phyloP scores from a whole-genome alignment of 2,797 vertebrate species.

The Eurystomus glaucurus region DNA sequence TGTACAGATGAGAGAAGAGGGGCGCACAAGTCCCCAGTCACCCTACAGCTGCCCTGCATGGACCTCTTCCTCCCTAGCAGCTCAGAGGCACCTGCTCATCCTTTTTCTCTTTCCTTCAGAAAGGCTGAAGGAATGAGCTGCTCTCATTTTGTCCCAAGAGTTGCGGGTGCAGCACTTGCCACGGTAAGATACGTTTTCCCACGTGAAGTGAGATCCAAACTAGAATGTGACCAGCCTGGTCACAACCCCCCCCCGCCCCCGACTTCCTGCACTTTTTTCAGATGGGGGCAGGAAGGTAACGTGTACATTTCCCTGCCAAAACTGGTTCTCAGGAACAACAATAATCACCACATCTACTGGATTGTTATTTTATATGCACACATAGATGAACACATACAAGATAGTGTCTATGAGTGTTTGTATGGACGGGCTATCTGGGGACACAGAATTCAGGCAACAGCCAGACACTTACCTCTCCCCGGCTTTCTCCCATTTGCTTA shows the following conservation, averaged over 20 bases:
- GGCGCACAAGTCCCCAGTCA: background rate
- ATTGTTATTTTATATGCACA: background rate
- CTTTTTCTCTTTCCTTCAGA: background rate
- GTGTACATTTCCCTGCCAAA: background rate
- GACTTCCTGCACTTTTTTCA: background rate
- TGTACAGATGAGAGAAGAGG: background rate
- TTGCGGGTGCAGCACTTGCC: background rate
- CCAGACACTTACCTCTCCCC: background rate
- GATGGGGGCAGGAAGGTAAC: background rate
- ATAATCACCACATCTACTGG: background rate
- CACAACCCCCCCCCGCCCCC: background rate
- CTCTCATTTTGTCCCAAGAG: background rate
- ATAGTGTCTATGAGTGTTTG: background rate
- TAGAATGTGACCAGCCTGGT: background rate
- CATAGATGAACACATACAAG: background rate
- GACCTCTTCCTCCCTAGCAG: background rate
- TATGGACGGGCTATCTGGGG: background rate
- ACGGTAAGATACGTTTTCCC: background rate
- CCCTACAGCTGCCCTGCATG: background rate
- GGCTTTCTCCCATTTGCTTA: background rate
- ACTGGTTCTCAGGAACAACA: background rate
- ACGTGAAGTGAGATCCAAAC: background rate
- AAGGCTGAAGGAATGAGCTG: background rate
- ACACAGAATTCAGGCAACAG: background rate
- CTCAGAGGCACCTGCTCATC: background rate